phyloP scores from a whole-genome alignment of 2,113 vertebrate genomes.

The Colaptes auratus region DNA sequence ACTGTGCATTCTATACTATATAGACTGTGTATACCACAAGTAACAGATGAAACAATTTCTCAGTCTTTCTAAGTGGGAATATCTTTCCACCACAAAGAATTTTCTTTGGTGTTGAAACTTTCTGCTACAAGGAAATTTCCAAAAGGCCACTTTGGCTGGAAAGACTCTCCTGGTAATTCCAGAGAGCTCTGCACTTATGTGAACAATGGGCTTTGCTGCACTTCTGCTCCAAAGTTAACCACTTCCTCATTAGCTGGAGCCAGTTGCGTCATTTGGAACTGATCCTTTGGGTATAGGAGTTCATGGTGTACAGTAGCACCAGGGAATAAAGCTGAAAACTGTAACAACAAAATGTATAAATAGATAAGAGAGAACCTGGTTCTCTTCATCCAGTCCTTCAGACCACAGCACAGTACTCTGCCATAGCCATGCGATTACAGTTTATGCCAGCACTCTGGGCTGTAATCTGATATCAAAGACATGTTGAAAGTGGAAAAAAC shows the following conservation, averaged over 20 bases:
- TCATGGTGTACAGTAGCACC: conserved; percentile 15
- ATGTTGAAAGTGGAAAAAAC: neutral
- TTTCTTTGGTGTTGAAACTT: neutral
- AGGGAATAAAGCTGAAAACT: conserved; percentile 42
- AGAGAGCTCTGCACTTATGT: neutral
- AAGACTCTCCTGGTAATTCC: neutral
- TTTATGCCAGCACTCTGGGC: neutral
- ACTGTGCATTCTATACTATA: neutral
- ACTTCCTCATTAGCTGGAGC: conserved; percentile 35
- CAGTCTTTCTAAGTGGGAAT: neutral
- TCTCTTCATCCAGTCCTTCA: neutral
- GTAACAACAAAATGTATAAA: conserved; percentile 22
- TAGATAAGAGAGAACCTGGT: neutral
- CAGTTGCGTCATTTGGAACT: conserved; percentile 35
- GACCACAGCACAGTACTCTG: neutral
- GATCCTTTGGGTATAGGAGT: conserved; percentile 30
- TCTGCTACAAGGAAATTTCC: neutral
- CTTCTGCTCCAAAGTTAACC: conserved; percentile 25
- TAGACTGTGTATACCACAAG: neutral
- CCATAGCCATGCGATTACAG: accelerated
- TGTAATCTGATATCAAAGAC: neutral
- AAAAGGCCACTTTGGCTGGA: neutral
- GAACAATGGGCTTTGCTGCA: conserved; percentile 16
- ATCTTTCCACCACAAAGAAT: neutral
- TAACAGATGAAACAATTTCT: neutral